A percentile compares a stretch with the other conserved stretches of the same genome.
Evolutionary conservation across 1,140 invertebrate species (phyloP).

Genomic region (Euborellia annulipes): DNA sequence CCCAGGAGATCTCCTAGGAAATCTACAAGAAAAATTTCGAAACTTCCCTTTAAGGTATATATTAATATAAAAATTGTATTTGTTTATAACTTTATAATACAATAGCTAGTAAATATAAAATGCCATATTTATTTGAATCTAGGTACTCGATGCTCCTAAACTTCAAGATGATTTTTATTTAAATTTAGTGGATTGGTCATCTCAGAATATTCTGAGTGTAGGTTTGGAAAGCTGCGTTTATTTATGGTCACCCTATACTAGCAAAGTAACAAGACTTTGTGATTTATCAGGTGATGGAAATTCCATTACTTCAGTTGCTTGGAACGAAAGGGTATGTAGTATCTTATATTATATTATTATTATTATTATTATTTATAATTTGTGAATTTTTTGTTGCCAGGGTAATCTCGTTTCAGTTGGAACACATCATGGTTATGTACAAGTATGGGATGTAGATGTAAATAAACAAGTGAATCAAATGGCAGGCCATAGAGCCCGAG

Average conservation of each 20-base stretch:
- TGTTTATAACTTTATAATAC: no score
- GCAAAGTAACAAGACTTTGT: slow-evolving; percentile 50
- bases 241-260: slow-evolving; percentile 55
- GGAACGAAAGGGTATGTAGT: no score
- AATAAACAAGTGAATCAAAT: slow-evolving; percentile 40
- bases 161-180: slow-evolving; percentile 59
- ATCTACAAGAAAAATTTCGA: no score
- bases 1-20: no score
- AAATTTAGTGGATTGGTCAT: slow-evolving; percentile 57
- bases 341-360: no score
- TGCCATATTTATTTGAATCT: no score
- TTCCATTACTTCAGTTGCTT: slow-evolving; percentile 54
- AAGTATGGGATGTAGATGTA: slow-evolving; percentile 45
- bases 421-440: slow-evolving; percentile 47
- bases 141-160: slow-evolving; percentile 53
- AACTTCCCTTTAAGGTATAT: no score
- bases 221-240: slow-evolving; percentile 52
- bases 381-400: no score
- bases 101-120: no score
- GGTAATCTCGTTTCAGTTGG: slow-evolving; percentile 53
- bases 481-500: slow-evolving; percentile 39
- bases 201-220: slow-evolving; percentile 51
- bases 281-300: slow-evolving; percentile 45
- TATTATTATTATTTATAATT: no score
- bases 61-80: no score